phyloP scores from a whole-genome alignment of 1,140 invertebrate genomes.

The Bombus vancouverensis region DNA sequence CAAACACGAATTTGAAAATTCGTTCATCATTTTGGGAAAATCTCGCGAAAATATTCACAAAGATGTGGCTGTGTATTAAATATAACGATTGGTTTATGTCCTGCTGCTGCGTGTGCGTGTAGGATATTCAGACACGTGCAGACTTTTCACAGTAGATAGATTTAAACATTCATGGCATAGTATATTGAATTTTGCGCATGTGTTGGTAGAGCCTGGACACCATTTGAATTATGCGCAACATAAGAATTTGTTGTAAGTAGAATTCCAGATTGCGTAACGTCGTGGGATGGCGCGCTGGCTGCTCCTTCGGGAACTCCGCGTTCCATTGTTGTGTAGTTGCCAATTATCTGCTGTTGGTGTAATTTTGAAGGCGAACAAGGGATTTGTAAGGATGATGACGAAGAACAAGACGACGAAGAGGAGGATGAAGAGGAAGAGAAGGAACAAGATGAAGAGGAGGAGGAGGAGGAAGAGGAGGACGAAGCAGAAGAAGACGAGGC shows the following conservation, averaged over 20 bases:
- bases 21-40: background rate
- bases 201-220: conserved; percentile 70
- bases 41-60: background rate
- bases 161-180: conserved; percentile 82
- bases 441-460: conserved; percentile 47
- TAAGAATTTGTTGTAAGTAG: conserved; percentile 60
- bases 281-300: conserved; percentile 84
- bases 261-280: conserved; percentile 71
- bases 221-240: conserved; percentile 65
- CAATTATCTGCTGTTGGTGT: conserved; percentile 61
- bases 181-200: conserved; percentile 80
- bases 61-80: background rate
- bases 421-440: conserved; percentile 51
- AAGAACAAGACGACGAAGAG: conserved; percentile 67
- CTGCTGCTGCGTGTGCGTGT: background rate
- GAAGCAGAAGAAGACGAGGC: conserved; percentile 33
- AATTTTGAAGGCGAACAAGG: conserved; percentile 79
- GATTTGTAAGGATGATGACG: conserved; percentile 76
- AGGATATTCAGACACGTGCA: background rate
- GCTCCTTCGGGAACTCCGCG: conserved; percentile 86
- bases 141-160: background rate
- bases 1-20: background rate
- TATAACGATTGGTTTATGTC: background rate
- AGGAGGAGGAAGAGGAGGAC: conserved; percentile 45
- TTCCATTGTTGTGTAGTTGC: conserved; percentile 81